Evolutionary conservation across 2,113 vertebrate genomes (phyloP).

Genomic region (Gasterosteus aculeatus): DNA sequence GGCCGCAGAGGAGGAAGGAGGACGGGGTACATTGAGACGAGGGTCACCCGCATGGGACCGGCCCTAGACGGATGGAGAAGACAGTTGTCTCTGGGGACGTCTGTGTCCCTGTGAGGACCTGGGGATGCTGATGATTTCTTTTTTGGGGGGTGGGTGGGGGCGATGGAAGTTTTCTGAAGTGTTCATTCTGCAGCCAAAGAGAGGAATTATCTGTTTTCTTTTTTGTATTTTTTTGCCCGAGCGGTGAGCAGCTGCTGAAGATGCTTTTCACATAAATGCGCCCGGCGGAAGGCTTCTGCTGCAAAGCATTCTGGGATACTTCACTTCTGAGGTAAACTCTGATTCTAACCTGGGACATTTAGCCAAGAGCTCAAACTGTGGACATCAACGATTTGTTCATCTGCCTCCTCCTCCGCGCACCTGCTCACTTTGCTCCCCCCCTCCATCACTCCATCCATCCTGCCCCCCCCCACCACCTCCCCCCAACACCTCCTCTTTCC

Average conservation of each 20-base stretch:
- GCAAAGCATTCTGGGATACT: slow-evolving; percentile 32
- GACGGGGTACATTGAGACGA: slow-evolving; percentile 18
- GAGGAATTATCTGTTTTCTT: slow-evolving; percentile 38
- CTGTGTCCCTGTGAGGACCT: not conserved
- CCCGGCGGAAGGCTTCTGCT: not conserved
- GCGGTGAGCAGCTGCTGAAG: slow-evolving; percentile 43
- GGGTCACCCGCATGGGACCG: slow-evolving; percentile 46
- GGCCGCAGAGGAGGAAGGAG: slow-evolving; percentile 25
- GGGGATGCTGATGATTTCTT: slow-evolving; percentile 38
- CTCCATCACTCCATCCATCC: slow-evolving; percentile 46
- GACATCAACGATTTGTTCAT: slow-evolving; percentile 26
- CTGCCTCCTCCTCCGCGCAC: slow-evolving; percentile 39
- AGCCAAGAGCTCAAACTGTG: slow-evolving; percentile 4
- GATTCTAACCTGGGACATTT: slow-evolving; percentile 28
- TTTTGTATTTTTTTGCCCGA: not conserved
- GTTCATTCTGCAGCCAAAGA: slow-evolving; percentile 24
- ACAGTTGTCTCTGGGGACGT: slow-evolving; percentile 53
- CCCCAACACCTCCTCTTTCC: not conserved
- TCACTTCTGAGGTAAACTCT: slow-evolving; percentile 21
- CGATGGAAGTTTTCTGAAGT: slow-evolving; percentile 35
- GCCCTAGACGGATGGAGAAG: slow-evolving; percentile 16
- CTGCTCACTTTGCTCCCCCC: slow-evolving; percentile 55
- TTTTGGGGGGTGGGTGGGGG: slow-evolving; percentile 3
- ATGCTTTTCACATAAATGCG: slow-evolving; percentile 27
- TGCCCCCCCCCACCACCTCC: not conserved